These are phyloP conservation scores for Puma concolor DNA, from an alignment of 2,113 vertebrate genomes.

Conservation along the genomic window DNA sequence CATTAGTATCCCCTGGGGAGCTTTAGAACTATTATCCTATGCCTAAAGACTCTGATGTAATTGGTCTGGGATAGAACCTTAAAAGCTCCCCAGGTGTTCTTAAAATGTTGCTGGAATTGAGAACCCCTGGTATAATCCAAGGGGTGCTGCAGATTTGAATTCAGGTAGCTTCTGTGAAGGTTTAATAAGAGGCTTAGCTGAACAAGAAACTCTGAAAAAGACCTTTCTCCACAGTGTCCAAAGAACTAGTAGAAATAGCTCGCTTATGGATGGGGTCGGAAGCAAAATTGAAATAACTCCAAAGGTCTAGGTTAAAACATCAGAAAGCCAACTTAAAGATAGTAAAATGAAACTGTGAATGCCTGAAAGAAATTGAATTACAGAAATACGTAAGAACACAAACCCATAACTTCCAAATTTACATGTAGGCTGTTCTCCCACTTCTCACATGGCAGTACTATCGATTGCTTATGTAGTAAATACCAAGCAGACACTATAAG, in stretches of 20 bases:
- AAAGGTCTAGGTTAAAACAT: neutral
- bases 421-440: neutral
- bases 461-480: neutral
- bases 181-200: neutral
- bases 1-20: neutral
- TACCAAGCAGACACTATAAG: neutral
- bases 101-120: neutral
- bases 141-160: neutral
- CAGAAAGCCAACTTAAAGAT: neutral
- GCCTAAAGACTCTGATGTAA: neutral
- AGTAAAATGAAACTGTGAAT: neutral
- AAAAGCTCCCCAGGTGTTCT: neutral
- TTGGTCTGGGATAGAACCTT: neutral
- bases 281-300: neutral
- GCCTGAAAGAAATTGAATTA: neutral
- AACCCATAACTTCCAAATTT: neutral
- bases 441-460: neutral
- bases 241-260: slow-evolving; percentile 9
- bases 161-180: neutral
- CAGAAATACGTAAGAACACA: neutral
- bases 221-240: neutral
- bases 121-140: neutral
- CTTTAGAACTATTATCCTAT: neutral
- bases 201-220: neutral
- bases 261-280: neutral